phyloP scores from a whole-genome alignment of 37 sponge, comb jelly and placozoan species.

The Theonella swinhoei region DNA sequence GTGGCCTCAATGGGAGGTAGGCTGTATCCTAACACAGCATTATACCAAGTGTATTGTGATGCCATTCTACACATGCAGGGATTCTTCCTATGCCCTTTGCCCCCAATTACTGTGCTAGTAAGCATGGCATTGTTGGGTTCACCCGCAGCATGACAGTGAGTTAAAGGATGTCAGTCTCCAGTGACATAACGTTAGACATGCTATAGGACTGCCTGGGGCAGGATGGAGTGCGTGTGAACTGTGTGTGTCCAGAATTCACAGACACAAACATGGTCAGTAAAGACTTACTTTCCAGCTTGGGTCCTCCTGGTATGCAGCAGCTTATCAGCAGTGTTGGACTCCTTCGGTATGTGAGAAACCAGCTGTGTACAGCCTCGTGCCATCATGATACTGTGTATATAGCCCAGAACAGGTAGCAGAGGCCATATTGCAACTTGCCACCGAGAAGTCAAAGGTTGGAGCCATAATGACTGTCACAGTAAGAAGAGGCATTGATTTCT shows the following conservation, averaged over 20 bases:
- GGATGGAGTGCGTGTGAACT: constrained; percentile 78
- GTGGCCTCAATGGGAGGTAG: constrained; percentile 79
- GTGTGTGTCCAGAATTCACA: constrained; percentile 73
- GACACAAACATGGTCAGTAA: constrained; percentile 62
- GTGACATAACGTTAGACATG: background rate
- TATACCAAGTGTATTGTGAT: background rate
- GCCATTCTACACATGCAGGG: constrained; percentile 5
- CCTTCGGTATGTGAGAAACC: constrained; percentile 4
- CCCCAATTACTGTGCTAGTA: constrained; percentile 69
- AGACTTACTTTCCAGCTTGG: background rate
- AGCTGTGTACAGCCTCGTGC: background rate
- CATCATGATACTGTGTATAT: background rate
- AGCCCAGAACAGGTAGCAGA: constrained; percentile 69
- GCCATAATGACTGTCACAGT: constrained; percentile 43
- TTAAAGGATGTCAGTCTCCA: background rate
- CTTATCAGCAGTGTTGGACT: background rate
- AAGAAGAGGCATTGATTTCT: constrained; percentile 15
- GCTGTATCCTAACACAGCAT: background rate
- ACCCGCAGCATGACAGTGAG: constrained; percentile 35
- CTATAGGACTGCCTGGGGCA: background rate
- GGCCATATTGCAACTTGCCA: constrained; percentile 43
- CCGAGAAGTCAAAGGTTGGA: constrained; percentile 49
- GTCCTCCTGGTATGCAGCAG: background rate
- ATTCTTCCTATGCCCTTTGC: constrained; percentile 45
- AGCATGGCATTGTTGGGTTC: constrained; percentile 72